Base-by-base conservation (phyloP, 2,888 invertebrate species). In the Mythimna lalbum region DNA sequence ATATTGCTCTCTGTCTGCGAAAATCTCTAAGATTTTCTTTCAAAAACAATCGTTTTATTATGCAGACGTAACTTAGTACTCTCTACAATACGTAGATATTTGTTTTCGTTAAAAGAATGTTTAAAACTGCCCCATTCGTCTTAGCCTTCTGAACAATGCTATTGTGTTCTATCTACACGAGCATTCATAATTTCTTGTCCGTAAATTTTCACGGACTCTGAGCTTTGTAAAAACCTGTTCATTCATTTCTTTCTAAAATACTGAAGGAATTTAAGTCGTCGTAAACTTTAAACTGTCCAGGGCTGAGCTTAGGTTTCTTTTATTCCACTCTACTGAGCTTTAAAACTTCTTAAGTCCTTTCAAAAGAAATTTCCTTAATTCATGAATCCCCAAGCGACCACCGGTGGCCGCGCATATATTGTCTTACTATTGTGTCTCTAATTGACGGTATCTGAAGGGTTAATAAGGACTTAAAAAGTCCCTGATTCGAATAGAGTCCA, bases 101-200 rank as follows among this genome's bases (percentile, higher is more conserved):
- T 65, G 49, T 63, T 77, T 50, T 59, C 39, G 33, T 7, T 60
- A n/a, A 10, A 63, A 55, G 19, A 62, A 57, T 62, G 27, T 60
- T 65, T 62, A 59, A 57, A 65, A 47, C 17, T 53, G 33, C 31
- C 52, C 27, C 60, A 21, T 43, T 36, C 27, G 17, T 62, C 36
- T 12, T 36, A 43, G 49, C 52, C 27, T 67, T 73, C 49, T n/a
- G 43, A 63, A 65, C 67, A 69, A 23, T 39, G 39, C 52, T 49
- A 53, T 79, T 78, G 63, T 78, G n/a, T 64, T 60, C 52, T 49
- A 79, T 57, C 39, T 65, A 60, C 74, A 63, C 50, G 65, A 65
- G 64, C 68, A 73, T 79, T 69, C 39, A 79, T 66, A 66, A 66
- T 79, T 63, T 57, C 65, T 78, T 66, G 52, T 56, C 61, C 55